Base-by-base conservation (phyloP, 1,140 invertebrate species). In the Ridgeia piscesae region DNA sequence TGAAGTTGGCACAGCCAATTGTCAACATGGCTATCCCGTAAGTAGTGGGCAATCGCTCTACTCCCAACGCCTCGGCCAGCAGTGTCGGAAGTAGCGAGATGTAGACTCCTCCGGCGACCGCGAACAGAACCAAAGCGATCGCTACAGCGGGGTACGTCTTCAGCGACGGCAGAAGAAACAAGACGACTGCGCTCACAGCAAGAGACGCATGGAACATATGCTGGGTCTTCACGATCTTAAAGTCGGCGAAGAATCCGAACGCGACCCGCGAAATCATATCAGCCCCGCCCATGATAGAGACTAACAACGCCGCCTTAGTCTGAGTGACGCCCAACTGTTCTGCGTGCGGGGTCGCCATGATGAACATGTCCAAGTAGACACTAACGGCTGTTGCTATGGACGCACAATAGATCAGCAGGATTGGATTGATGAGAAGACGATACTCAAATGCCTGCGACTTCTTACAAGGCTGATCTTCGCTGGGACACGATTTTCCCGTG, bases 221-320 rank as follows among this genome's bases (percentile, higher is more conserved):
- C 34, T n/a, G n/a, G n/a, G n/a, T n/a, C n/a, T n/a, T n/a, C n/a
- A n/a, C n/a, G n/a, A n/a, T n/a, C n/a, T n/a, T 34, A 14, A 92
- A 88, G 35, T 92, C 92, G 33, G 92, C 33, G 34, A 92, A 89
- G 17, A 33, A 91, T 77, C 92, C 92, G 1, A 90, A 91, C 0
- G 34, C 33, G 31, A 92, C 35, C 33, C 92, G 50, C 21, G 58
- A 77, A n/a, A 92, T 35, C n/a, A 14, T 90, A 90, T 2, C 90
- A 34, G 92, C 31, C 90, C 6, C n/a, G n/a, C n/a, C n/a, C n/a
- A n/a, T n/a, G n/a, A n/a, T n/a, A n/a, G n/a, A n/a, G n/a, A n/a
- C n/a, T n/a, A n/a, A n/a, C n/a, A n/a, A n/a, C n/a, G n/a, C n/a
- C n/a, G n/a, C n/a, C n/a, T n/a, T n/a, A n/a, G n/a, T n/a, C n/a